Conservation (phyloP, 1,140 invertebrate species). For the Charaxes varanes region DNA sequence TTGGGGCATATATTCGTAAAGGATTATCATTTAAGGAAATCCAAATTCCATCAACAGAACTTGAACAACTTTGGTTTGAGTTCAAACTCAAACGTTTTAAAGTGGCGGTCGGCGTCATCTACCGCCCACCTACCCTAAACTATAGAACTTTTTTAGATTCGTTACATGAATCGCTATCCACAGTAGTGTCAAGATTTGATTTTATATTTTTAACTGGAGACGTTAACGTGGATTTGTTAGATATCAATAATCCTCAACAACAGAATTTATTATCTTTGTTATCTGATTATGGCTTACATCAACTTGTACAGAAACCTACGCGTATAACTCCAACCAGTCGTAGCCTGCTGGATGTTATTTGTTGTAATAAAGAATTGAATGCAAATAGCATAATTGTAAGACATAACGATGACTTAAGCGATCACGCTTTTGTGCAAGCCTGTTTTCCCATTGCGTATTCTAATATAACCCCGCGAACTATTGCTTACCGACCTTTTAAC, state of each 20-base stretch:
- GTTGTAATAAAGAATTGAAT: conserved; percentile 1
- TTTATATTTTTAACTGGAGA: conserved; percentile 2
- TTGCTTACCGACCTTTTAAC: too few relatives aligned
- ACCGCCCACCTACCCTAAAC: neutral
- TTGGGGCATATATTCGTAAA: neutral
- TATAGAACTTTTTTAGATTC: neutral
- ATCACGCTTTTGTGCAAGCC: too few relatives aligned
- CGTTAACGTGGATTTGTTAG: neutral
- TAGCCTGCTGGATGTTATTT: conserved; percentile 1
- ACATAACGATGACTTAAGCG: too few relatives aligned
- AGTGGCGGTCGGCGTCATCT: conserved; percentile 1
- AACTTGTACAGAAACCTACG: neutral
- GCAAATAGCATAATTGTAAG: neutral
- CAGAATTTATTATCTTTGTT: neutral
- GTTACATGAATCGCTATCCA: neutral
- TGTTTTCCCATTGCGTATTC: too few relatives aligned
- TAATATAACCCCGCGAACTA: too few relatives aligned
- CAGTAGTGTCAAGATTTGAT: neutral
- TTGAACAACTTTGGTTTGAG: conserved; percentile 2
- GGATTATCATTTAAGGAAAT: neutral
- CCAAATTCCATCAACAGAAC: neutral
- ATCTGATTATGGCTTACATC: conserved; percentile 1
- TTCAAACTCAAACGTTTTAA: neutral
- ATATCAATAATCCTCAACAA: neutral
- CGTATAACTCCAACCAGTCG: neutral